Percentiles rank a stretch among this genome's conserved stretches.
Conservation (phyloP, 2,113 vertebrate species). For the cat (Felis catus) region F.catus_Fca126_mat1.0 CM031411.1:122167501-122168000, state of each 20-base stretch:
- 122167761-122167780: background rate
- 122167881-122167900: no score
- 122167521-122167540: background rate
- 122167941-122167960: background rate
- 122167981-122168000: background rate
- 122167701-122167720: background rate
- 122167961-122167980: fast-evolving
- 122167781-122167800: fast-evolving
- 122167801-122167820: no score
- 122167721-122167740: background rate
- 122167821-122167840: no score
- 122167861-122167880: fast-evolving
- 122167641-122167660: background rate
- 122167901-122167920: fast-evolving
- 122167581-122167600: background rate
- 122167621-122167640: background rate
- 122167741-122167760: background rate
- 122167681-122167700: background rate
- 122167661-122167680: background rate
- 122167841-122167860: no score
- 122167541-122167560: background rate
- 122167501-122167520: fast-evolving
- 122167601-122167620: background rate
- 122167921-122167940: background rate
- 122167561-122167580: background rate